Conservation (phyloP, 2,888 invertebrate species). For the Dascillus cervinus region DNA sequence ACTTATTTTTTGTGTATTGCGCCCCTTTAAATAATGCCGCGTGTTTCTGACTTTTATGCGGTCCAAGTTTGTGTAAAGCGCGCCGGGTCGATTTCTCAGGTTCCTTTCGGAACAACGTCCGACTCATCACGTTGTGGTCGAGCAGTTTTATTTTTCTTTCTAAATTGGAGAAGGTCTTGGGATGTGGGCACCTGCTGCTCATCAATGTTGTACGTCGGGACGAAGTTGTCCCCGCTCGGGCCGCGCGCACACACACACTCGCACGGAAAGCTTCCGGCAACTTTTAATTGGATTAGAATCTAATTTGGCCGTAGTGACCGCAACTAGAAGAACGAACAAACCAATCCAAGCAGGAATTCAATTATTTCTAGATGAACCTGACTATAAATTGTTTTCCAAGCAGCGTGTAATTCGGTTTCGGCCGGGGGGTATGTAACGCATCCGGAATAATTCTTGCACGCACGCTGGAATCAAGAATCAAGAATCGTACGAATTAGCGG, state of each 20-base stretch:
- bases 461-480: constrained; percentile 26
- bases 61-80: constrained; percentile 1
- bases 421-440: background rate
- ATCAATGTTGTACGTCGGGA: constrained; percentile 34
- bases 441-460: constrained; percentile 14
- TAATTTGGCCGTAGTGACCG: constrained; percentile 43
- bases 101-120: background rate
- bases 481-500: constrained; percentile 38
- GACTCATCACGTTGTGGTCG: constrained; percentile 10
- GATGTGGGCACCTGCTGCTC: constrained; percentile 30
- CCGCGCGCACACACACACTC: constrained; percentile 24
- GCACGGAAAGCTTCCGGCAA: constrained; percentile 36
- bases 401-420: constrained; percentile 16
- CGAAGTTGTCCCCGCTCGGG: constrained; percentile 21
- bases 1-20: too few species aligned
- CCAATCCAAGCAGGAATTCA: constrained; percentile 31
- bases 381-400: constrained; percentile 16
- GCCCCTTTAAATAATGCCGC: constrained; percentile 13
- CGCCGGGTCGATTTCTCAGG: background rate
- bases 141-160: constrained; percentile 28
- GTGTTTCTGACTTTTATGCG: constrained; percentile 12
- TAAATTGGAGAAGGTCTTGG: constrained; percentile 15
- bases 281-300: constrained; percentile 47
- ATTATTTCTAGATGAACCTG: constrained; percentile 19
- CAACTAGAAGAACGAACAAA: constrained; percentile 34